Conservation (phyloP, 1,140 invertebrate genomes). For the Sycophaga agraensis region DNA sequence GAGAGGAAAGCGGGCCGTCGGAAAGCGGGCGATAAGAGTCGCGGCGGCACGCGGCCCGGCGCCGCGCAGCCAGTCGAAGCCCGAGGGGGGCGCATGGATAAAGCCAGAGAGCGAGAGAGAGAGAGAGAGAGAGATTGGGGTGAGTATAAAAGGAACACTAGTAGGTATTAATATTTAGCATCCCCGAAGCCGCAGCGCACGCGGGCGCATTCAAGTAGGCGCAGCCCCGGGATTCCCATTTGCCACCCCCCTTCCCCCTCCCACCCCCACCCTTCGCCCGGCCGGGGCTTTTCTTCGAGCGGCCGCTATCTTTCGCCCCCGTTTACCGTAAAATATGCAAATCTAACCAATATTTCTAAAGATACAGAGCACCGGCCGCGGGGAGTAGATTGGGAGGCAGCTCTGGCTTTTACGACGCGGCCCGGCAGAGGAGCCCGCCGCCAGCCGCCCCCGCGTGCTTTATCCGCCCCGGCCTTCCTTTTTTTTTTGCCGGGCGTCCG, state of each 20-base stretch:
- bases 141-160: constrained; percentile 47
- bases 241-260: constrained; percentile 37
- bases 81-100: background rate
- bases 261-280: no score
- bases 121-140: constrained; percentile 29
- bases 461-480: constrained; percentile 35
- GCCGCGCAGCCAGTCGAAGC: no score
- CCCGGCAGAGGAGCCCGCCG: constrained; percentile 40
- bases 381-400: no score
- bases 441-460: constrained; percentile 30
- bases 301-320: constrained; percentile 36
- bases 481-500: constrained; percentile 20
- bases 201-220: constrained; percentile 48
- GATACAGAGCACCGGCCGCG: constrained; percentile 36
- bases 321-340: constrained; percentile 57
- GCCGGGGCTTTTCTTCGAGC: constrained; percentile 42
- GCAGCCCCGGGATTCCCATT: constrained; percentile 45
- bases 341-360: constrained; percentile 58
- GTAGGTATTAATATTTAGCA: constrained; percentile 58
- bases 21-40: constrained; percentile 26
- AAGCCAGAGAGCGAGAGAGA: constrained; percentile 13
- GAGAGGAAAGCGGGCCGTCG: constrained; percentile 24
- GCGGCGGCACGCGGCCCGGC: background rate
- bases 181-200: constrained; percentile 46
- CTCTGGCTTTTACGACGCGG: constrained; percentile 48